These are phyloP conservation scores for Sula dactylatra DNA, from an alignment of 2,113 vertebrate genomes.

Conservation along the genomic window DNA sequence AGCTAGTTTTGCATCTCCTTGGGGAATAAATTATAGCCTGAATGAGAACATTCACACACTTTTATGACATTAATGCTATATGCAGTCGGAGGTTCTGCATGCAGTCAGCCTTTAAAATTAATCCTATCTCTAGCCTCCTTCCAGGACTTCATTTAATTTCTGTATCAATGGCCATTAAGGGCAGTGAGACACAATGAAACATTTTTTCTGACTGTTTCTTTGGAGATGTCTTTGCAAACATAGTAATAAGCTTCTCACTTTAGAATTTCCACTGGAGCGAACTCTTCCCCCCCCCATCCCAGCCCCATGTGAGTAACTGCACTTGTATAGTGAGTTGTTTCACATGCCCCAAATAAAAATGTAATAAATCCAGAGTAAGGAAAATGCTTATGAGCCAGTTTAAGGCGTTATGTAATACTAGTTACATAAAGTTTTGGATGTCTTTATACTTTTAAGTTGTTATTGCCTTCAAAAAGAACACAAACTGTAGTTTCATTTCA, in stretches of 20 bases:
- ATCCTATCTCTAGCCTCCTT: background rate
- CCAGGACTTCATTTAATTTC: background rate
- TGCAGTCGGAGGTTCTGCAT: background rate
- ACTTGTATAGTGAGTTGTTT: background rate
- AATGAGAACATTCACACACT: conserved; percentile 57
- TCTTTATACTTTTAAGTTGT: background rate
- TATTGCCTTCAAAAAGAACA: conserved; percentile 8
- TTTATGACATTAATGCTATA: background rate
- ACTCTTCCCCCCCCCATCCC: background rate
- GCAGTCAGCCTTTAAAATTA: background rate
- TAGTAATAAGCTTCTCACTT: background rate
- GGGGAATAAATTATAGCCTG: conserved; percentile 46
- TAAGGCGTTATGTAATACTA: conserved; percentile 12
- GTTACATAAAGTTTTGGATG: conserved; percentile 42
- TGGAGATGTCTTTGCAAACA: background rate
- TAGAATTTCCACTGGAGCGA: background rate
- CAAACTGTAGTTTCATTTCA: background rate
- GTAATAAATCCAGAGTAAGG: conserved; percentile 10
- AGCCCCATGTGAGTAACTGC: background rate
- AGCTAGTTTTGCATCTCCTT: conserved; percentile 36
- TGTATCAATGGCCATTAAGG: background rate
- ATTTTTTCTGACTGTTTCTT: background rate
- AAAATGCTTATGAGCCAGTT: background rate
- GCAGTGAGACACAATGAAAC: background rate
- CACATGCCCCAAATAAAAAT: conserved; percentile 15